Percentiles rank a stretch among this genome's conserved stretches.
Conservation (phyloP, 2,888 invertebrate species). For the Deroplatys truncata region DNA sequence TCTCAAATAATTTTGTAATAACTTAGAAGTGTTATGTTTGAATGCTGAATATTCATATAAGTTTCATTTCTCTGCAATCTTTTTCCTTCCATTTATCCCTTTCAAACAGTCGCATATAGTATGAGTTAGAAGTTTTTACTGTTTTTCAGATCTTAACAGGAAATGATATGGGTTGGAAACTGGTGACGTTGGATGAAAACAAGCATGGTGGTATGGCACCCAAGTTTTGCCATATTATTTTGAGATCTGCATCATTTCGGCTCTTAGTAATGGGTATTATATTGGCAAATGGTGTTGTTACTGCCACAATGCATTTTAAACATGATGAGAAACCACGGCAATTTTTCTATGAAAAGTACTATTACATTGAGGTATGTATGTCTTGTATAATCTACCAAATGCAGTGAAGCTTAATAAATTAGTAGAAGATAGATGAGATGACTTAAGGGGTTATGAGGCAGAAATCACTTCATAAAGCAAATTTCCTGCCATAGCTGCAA, state of each 20-base stretch:
- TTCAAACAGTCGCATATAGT: no score
- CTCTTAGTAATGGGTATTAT: slow-evolving; percentile 92
- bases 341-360: slow-evolving; percentile 85
- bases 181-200: slow-evolving; percentile 94
- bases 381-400: not conserved
- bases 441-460: no score
- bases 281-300: slow-evolving; percentile 91
- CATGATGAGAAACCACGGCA: slow-evolving; percentile 81
- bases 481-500: no score
- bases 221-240: slow-evolving; percentile 75
- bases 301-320: slow-evolving; percentile 92
- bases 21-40: no score
- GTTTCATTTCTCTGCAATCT: no score
- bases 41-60: no score
- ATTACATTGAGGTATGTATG: slow-evolving; percentile 73
- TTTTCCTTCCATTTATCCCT: no score
- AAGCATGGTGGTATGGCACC: slow-evolving; percentile 87
- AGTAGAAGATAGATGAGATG: not conserved
- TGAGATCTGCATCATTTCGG: slow-evolving; percentile 89
- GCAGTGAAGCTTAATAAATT: not conserved
- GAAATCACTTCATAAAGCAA: no score
- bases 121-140: no score
- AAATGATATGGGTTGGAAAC: slow-evolving; percentile 92
- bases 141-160: slow-evolving; percentile 72
- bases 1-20: no score